Conservation (phyloP, 2,797 vertebrate species). For the Pampus argenteus region DNA sequence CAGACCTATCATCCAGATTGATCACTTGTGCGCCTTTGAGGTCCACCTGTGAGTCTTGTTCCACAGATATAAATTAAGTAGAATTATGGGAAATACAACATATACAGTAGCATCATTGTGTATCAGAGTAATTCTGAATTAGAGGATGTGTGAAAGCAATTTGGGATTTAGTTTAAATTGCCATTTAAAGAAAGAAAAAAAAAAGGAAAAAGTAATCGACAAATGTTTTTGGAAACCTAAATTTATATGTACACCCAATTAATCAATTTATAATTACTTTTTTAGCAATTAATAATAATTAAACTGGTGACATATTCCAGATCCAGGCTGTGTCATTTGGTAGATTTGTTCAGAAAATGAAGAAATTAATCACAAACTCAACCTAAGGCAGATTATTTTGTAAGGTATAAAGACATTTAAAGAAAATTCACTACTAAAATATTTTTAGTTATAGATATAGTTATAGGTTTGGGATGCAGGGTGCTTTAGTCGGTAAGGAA, state of each 20-base stretch:
- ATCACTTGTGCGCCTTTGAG: constrained; percentile 64
- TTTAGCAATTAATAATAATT: background rate
- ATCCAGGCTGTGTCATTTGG: background rate
- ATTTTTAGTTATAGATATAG: too few relatives aligned
- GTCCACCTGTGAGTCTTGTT: constrained; percentile 56
- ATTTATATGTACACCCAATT: background rate
- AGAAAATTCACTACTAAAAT: background rate
- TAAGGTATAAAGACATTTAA: background rate
- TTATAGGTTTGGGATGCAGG: background rate
- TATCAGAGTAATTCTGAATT: background rate
- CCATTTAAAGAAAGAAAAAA: background rate
- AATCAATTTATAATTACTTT: background rate
- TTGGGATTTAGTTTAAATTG: background rate
- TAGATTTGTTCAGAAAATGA: background rate
- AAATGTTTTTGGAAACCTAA: background rate
- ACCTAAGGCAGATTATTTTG: background rate
- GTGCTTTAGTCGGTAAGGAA: background rate
- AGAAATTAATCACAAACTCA: background rate
- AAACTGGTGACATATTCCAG: background rate
- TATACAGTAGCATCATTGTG: constrained; percentile 4
- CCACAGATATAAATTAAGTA: constrained; percentile 45
- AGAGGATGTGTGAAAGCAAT: constrained; percentile 1
- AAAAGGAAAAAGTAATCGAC: background rate
- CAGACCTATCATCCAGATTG: constrained; percentile 57
- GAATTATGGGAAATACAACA: constrained; percentile 35